Conservation (phyloP, 2,797 vertebrate genomes). For the Pangasius djambal region DNA sequence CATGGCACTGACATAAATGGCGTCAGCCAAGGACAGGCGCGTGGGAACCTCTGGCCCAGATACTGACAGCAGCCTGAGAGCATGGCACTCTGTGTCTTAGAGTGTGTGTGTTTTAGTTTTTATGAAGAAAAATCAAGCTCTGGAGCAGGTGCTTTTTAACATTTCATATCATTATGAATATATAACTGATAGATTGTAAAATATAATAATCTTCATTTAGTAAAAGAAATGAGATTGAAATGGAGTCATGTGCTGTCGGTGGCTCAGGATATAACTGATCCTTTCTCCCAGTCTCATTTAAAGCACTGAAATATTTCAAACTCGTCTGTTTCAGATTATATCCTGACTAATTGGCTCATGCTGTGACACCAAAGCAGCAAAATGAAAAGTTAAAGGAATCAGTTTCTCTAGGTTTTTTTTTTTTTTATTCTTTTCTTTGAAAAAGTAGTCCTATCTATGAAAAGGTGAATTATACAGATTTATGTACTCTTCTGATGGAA, state of each 20-base stretch:
- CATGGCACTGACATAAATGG: constrained; percentile 48
- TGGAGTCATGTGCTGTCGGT: background rate
- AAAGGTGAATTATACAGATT: background rate
- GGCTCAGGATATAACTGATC: background rate
- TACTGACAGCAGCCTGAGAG: constrained; percentile 44
- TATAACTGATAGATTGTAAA: constrained; percentile 7
- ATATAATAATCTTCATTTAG: background rate
- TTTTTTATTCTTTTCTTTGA: background rate
- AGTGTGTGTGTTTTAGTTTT: background rate
- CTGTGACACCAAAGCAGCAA: background rate
- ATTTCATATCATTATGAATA: background rate
- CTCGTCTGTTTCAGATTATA: background rate
- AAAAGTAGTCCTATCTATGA: background rate
- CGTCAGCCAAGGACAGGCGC: constrained; percentile 47
- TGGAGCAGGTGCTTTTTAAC: background rate
- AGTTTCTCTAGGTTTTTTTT: background rate
- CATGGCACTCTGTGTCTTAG: constrained; percentile 2
- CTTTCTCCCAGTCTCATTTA: background rate
- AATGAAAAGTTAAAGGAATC: constrained; percentile 1
- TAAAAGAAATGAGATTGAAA: background rate
- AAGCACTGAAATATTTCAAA: background rate
- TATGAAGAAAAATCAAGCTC: background rate
- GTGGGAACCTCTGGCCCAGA: constrained; percentile 51
- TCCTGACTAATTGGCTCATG: constrained; percentile 3
- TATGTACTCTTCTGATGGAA: background rate